These are phyloP conservation scores for Panulirus ornatus DNA, from an alignment of 1,140 invertebrate genomes.

Conservation along the genomic window DNA sequence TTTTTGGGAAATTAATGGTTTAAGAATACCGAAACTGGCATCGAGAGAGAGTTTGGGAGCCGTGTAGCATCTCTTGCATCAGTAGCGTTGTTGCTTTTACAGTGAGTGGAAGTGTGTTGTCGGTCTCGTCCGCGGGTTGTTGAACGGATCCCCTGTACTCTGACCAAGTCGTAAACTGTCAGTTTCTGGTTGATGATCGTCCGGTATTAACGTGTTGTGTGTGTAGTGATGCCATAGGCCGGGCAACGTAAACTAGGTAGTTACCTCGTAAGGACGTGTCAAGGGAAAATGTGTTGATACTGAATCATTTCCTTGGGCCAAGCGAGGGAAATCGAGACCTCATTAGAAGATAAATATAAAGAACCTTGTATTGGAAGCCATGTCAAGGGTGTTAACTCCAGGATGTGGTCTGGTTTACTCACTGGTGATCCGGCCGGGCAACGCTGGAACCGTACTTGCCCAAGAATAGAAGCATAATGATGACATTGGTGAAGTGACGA, in stretches of 20 bases:
- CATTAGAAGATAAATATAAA: slow-evolving; percentile 25
- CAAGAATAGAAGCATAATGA: no score
- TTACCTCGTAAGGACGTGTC: neutral
- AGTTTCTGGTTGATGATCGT: neutral
- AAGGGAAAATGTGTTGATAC: neutral
- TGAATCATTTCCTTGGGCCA: slow-evolving; percentile 33
- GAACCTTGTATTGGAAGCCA: neutral
- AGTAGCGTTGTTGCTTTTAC: slow-evolving; percentile 59
- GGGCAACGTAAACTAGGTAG: neutral
- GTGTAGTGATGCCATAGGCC: neutral
- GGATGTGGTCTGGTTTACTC: neutral
- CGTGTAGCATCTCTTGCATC: slow-evolving; percentile 59
- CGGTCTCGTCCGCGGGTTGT: neutral
- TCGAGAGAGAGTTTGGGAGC: slow-evolving; percentile 34
- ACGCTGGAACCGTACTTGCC: no score
- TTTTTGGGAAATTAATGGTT: neutral
- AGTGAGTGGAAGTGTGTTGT: slow-evolving; percentile 45
- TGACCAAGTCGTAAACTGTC: neutral
- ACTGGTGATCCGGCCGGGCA: neutral
- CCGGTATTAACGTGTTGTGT: neutral
- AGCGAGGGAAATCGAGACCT: slow-evolving; percentile 15
- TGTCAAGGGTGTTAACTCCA: neutral
- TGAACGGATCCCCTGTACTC: neutral
- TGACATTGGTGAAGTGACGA: no score
- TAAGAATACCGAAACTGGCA: slow-evolving; percentile 32